These are phyloP conservation scores for Numenius phaeopus DNA, from an alignment of 2,797 vertebrate species.

Conservation along the genomic window DNA sequence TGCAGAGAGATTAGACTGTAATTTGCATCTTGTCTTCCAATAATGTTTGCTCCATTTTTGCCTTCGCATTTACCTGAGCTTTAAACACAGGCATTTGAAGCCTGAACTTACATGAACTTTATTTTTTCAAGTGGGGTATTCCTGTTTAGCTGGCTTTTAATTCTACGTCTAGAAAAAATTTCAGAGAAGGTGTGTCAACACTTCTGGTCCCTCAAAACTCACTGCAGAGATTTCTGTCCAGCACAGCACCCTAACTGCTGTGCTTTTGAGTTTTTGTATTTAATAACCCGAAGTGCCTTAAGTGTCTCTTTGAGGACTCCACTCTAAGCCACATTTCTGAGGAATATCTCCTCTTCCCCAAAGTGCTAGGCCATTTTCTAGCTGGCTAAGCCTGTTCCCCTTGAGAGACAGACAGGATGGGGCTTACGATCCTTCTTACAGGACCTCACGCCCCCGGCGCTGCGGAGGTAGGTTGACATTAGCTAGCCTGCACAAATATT, in stretches of 20 bases:
- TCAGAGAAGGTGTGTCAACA: neutral
- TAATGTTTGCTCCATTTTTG: neutral
- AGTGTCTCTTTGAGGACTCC: neutral
- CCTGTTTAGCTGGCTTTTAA: neutral
- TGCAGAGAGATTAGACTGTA: slow-evolving; percentile 20
- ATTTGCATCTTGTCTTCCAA: slow-evolving; percentile 59
- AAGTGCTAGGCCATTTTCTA: neutral
- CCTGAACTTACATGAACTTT: neutral
- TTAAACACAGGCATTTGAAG: neutral
- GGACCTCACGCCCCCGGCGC: neutral
- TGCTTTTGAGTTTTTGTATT: neutral
- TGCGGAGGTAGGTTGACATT: neutral
- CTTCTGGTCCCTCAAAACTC: neutral
- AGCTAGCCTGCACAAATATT: slow-evolving; percentile 45
- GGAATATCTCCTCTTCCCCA: neutral
- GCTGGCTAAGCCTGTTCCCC: neutral
- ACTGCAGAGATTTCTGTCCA: neutral
- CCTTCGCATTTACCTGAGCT: neutral
- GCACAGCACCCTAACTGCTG: neutral
- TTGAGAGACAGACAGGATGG: neutral
- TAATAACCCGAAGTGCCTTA: neutral
- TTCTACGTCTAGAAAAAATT: neutral
- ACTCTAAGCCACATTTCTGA: neutral
- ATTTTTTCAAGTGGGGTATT: neutral
- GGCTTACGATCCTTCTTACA: neutral